A percentile compares a stretch with the other conserved stretches of the same genome.
phyloP scores from a whole-genome alignment of 2,888 invertebrate genomes.

The Gymnosoma rotundatum region DNA sequence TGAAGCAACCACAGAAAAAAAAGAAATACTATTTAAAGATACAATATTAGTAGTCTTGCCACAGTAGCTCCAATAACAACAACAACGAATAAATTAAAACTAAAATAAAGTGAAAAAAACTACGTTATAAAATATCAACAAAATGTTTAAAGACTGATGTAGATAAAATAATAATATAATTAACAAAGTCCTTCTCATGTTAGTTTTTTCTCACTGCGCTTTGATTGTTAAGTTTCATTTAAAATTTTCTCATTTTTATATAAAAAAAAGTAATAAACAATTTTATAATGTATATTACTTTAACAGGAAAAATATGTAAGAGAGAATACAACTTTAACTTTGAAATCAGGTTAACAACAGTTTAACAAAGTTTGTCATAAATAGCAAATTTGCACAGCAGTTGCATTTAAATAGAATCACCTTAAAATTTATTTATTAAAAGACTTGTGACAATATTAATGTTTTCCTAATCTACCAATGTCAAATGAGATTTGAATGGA shows the following conservation, averaged over 20 bases:
- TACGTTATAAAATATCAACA: background rate
- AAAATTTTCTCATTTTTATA: background rate
- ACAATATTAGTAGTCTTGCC: background rate
- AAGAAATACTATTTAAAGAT: constrained; percentile 1
- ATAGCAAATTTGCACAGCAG: background rate
- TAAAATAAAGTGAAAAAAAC: background rate
- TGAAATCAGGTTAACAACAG: constrained; percentile 23
- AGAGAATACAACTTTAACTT: constrained; percentile 27
- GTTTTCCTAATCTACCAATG: no score
- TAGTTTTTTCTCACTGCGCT: background rate
- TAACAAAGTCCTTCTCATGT: no score
- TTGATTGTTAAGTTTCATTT: no score
- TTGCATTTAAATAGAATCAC: no score
- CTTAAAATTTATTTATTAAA: no score
- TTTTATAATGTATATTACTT: constrained; percentile 10
- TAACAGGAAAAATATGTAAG: background rate
- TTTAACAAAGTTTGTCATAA: constrained; percentile 11
- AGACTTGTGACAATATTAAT: no score
- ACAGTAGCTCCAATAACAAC: background rate
- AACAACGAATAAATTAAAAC: background rate
- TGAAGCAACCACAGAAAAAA: background rate
- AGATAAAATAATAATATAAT: background rate
- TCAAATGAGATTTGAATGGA: no score
- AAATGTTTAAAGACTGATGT: background rate
- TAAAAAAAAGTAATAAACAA: constrained; percentile 1